Evolutionary conservation across 2,888 invertebrate species (phyloP), one percentile per base, ranked within the genome.

Genomic region (Hirtodrosophila histrioides): DNA sequence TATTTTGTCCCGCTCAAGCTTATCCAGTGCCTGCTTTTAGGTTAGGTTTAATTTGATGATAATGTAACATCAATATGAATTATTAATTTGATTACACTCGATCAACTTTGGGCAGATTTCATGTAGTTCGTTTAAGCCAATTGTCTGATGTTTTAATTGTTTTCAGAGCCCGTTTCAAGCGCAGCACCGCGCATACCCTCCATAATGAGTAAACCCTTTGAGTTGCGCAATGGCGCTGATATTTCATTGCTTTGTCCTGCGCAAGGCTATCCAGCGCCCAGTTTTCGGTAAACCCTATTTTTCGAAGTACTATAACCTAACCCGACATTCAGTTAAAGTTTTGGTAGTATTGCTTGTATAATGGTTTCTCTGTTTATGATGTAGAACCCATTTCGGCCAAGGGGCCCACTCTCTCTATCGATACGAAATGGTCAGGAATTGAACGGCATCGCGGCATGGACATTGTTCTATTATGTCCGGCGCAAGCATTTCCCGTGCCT

Each of bases 1-100:
- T 95, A 75, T 93, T 95, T 90, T 96, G 96, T 91, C 95, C 95
- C 90, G 95, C 95, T 77, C 95, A 96, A 93, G 95, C 95, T 76
- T 95, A 94, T 91, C 96, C 96, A 80, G 94, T 95, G 89, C 94
- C 94, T 75, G 90, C 93, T 85, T 94, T 93, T 93, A 94, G 94
- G 94, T 94, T 93, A 88, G 63, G 23, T 9, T 11, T 1, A 10
- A 2, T 27, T 27, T 27, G 27, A 27, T 3, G 27, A 27, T 27
- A 27, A 6, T n/a, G 1, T 27, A 27, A 27, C 24, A 0, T 1
- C 12, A 17, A 8, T 23, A 29, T 8, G 17, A 1, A 33, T 2
- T 17, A n/a, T 9, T 17, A 1, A 17, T 9, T 3, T 8, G 3
- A 3, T 27, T 8, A 9, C 37, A 7, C 10, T 8, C 9, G 5